phyloP scores from a whole-genome alignment of 2,888 invertebrate species.

The Pyrrhosoma nymphula region DNA sequence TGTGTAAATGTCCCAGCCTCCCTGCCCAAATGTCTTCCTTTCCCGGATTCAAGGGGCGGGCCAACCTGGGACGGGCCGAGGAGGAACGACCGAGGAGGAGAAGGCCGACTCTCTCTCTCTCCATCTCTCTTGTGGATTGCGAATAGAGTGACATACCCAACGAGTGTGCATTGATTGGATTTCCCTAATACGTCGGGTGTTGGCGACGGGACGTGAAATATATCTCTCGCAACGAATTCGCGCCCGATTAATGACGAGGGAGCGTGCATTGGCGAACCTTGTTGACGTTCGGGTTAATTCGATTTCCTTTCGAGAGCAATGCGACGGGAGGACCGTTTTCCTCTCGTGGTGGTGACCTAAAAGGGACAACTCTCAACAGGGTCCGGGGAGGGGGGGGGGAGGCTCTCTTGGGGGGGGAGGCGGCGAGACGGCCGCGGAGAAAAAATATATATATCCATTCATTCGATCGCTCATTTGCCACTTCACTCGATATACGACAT shows the following conservation, averaged over 20 bases:
- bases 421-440: too few species aligned
- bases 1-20: too few species aligned
- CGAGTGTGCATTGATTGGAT: neutral
- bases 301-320: neutral
- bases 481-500: too few species aligned
- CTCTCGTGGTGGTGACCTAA: neutral
- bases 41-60: too few species aligned
- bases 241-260: neutral
- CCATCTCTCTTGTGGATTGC: neutral
- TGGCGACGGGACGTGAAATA: neutral
- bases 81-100: too few species aligned
- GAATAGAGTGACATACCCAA: neutral
- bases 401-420: too few species aligned
- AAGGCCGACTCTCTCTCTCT: too few species aligned
- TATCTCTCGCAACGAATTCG: neutral
- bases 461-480: too few species aligned
- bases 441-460: too few species aligned
- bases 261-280: too few species aligned
- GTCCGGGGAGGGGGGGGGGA: neutral
- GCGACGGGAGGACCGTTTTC: neutral
- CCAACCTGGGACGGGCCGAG: too few species aligned
- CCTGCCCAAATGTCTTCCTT: too few species aligned
- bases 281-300: neutral
- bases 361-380: neutral
- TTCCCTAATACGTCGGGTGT: neutral